Evolutionary conservation across 2,113 vertebrate species (phyloP).

Genomic region (Ramphastos sulfuratus): DNA sequence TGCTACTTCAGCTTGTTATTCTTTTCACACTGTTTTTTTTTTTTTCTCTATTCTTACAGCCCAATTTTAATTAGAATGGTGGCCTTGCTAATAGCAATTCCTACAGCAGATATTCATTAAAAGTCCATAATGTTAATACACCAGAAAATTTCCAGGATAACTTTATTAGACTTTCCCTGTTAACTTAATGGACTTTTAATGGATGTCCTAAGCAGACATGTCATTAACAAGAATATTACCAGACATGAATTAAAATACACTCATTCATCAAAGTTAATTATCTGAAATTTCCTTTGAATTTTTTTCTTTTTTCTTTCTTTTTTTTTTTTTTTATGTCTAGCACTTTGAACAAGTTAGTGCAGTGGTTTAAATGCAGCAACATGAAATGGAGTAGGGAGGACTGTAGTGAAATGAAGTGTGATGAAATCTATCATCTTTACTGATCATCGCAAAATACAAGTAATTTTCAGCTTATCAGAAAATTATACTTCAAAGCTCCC

Average conservation of each 20-base stretch:
- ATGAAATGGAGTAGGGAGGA: slow-evolving; percentile 30
- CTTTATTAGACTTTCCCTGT: slow-evolving; percentile 77
- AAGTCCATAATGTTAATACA: slow-evolving; percentile 76
- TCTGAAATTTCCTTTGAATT: slow-evolving; percentile 67
- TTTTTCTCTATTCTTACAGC: neutral
- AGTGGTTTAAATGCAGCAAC: slow-evolving; percentile 49
- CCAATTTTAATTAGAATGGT: slow-evolving; percentile 68
- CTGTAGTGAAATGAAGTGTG: neutral
- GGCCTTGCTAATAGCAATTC: slow-evolving; percentile 69
- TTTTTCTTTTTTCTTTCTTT: slow-evolving; percentile 22
- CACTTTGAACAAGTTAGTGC: slow-evolving; percentile 67
- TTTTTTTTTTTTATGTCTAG: slow-evolving; percentile 36
- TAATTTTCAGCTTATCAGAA: slow-evolving; percentile 51
- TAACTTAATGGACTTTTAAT: slow-evolving; percentile 81
- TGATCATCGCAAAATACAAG: slow-evolving; percentile 27
- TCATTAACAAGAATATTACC: slow-evolving; percentile 77
- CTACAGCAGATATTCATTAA: slow-evolving; percentile 77
- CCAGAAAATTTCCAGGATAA: slow-evolving; percentile 77
- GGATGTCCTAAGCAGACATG: slow-evolving; percentile 74
- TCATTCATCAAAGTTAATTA: slow-evolving; percentile 76
- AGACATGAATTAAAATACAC: slow-evolving; percentile 71
- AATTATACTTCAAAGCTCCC: slow-evolving; percentile 29
- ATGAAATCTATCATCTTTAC: slow-evolving; percentile 43
- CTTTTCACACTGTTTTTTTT: neutral
- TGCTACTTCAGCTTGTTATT: slow-evolving; percentile 47